Conservation (phyloP, 1,140 invertebrate genomes). For the Cephus cinctus region DNA sequence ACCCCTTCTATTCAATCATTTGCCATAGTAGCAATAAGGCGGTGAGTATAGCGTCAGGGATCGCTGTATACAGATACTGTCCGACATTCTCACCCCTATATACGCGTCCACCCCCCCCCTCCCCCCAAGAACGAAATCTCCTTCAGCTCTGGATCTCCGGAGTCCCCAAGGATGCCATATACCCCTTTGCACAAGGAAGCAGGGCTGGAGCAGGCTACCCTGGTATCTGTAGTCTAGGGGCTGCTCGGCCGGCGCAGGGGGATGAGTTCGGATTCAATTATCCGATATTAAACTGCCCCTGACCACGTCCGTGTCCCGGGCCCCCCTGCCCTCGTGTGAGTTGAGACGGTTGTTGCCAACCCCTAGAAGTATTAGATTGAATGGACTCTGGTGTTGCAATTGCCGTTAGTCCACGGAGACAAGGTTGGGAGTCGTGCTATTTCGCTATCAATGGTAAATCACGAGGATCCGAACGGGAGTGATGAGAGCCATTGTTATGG, state of each 20-base stretch:
- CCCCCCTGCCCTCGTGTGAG: conserved; percentile 39
- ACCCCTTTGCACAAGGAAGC: conserved; percentile 18
- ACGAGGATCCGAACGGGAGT: too few relatives aligned
- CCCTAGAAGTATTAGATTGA: conserved; percentile 54
- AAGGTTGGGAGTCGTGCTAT: too few relatives aligned
- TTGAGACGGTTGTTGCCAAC: conserved; percentile 49
- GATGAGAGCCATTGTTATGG: too few relatives aligned
- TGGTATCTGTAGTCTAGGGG: too few relatives aligned
- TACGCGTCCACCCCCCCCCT: conserved; percentile 4
- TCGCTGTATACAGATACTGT: too few relatives aligned
- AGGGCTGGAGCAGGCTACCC: too few relatives aligned
- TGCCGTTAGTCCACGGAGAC: conserved; percentile 43
- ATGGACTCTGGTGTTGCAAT: conserved; percentile 53
- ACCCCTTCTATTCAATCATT: conserved; percentile 15
- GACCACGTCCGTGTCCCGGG: conserved; percentile 46
- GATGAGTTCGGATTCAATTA: conserved; percentile 54
- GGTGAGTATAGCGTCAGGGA: too few relatives aligned
- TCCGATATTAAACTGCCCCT: conserved; percentile 57
- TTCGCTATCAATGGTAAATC: too few relatives aligned
- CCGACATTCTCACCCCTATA: conserved; percentile 12
- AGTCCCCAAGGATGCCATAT: conserved; percentile 8
- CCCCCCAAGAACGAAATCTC: conserved; percentile 10
- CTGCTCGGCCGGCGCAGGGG: too few relatives aligned
- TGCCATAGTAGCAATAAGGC: conserved; percentile 16
- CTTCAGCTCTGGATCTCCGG: background rate